Conservation (phyloP, 2,113 vertebrate genomes). For the Thryonomys swinderianus region DNA sequence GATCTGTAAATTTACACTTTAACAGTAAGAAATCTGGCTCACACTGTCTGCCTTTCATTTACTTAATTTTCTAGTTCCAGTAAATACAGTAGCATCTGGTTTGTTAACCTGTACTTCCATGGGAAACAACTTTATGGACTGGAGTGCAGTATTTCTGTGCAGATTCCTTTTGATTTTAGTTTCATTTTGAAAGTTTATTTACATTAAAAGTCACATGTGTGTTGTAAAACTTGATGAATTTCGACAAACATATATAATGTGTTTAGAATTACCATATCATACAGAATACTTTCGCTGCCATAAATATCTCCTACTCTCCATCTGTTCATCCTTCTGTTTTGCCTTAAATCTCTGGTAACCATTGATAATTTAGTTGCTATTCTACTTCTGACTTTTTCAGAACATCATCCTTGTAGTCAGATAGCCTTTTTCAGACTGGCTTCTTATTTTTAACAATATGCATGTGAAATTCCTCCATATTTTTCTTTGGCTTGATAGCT, state of each 20-base stretch:
- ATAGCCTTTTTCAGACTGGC: not conserved
- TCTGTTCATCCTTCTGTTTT: not conserved
- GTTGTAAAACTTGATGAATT: not conserved
- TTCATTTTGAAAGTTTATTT: not conserved
- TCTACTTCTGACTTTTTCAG: not conserved
- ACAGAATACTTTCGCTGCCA: not conserved
- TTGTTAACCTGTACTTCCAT: not conserved
- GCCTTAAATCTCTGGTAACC: not conserved
- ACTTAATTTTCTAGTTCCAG: not conserved
- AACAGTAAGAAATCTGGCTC: not conserved
- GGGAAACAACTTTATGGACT: not conserved
- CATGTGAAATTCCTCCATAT: not conserved
- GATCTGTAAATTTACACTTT: not conserved
- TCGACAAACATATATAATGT: not conserved
- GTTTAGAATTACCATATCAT: not conserved
- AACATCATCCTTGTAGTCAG: not conserved
- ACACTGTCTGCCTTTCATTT: not conserved
- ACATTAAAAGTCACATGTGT: not conserved
- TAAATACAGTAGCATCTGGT: not conserved
- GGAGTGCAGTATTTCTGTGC: not conserved
- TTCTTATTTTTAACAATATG: not conserved
- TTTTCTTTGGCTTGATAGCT: not conserved
- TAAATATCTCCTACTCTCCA: not conserved
- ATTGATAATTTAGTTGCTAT: not conserved
- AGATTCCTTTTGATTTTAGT: conserved; percentile 23